Base-by-base conservation (phyloP, 2,113 vertebrate species). In the Rhadina sibilatrix region DNA sequence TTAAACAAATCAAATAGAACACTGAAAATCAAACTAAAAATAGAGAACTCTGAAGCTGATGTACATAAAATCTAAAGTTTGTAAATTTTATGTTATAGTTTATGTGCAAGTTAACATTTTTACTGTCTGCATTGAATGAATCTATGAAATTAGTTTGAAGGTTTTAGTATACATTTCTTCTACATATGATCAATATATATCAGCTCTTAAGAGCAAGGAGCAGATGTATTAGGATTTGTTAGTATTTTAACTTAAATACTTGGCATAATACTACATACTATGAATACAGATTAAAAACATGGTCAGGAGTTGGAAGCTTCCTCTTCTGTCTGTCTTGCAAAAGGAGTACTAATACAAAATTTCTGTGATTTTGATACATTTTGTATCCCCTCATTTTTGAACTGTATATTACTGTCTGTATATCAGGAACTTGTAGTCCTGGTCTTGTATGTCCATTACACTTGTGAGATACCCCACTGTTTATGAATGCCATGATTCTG, bases 281-380 rank as follows among this genome's bases (percentile, higher is more conserved):
- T 16, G n/a, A 49, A 57, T 46, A 15, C 64, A 49, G 28, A 54
- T 87, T 59, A 35, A 81, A 71, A 70, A 44, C 14, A 10, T 49
- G 21, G 15, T 28, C n/a, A 68, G 21, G 23, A 28, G 12, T 44
- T 0, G 3, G 27, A 78, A 83, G 17, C 33, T 68, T 38, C n/a
- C 6, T 17, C 31, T 60, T 46, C 15, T 0, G 1, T 5, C 5
- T 10, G 37, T 16, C 35, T 63, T 10, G 5, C 52, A 59, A 50
- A 35, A 64, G 56, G 22, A 70, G 37, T 31, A 53, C 17, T 33
- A 22, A 49, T 70, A 47, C 12, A 78, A 64, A 50, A 23, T 12
- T 75, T 65, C 69, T 63, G 18, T 24, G 33, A 63, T 47, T 54
- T 38, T 50, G 21, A 40, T 59, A 21, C 16, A 56, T 77, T 57